These are phyloP conservation scores for Hirundichthys speculiger DNA, from an alignment of 2,113 vertebrate genomes.

Conservation along the genomic window DNA sequence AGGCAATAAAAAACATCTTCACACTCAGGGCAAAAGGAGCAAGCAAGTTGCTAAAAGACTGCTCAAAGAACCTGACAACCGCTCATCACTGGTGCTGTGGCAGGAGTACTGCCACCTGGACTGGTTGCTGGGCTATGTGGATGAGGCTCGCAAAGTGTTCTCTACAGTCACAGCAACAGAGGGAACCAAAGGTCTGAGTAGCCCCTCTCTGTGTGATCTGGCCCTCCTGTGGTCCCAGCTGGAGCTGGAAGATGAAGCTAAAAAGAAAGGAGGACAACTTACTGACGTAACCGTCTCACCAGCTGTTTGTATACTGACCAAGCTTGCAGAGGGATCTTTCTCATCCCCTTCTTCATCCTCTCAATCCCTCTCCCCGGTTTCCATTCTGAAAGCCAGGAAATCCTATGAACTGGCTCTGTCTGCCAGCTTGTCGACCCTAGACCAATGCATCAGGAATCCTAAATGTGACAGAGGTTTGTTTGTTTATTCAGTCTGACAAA, in stretches of 20 bases:
- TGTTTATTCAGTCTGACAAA: neutral
- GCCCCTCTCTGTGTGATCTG: conserved; percentile 83
- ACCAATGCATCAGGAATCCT: conserved; percentile 18
- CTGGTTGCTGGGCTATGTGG: conserved; percentile 91
- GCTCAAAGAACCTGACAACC: conserved; percentile 90
- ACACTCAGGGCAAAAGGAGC: conserved; percentile 89
- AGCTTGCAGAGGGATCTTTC: conserved; percentile 79
- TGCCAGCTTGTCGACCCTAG: conserved; percentile 56
- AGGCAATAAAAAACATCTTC: conserved; percentile 87
- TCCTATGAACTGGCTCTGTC: conserved; percentile 83
- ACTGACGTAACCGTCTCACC: conserved; percentile 68
- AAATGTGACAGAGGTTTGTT: neutral
- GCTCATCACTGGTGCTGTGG: conserved; percentile 88
- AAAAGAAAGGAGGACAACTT: neutral
- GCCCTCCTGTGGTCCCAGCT: conserved; percentile 89
- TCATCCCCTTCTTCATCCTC: conserved; percentile 70
- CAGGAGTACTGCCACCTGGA: conserved; percentile 91
- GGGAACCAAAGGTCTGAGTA: conserved; percentile 74
- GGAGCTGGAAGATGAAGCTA: conserved; percentile 78
- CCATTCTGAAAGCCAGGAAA: conserved; percentile 89
- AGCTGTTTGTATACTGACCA: conserved; percentile 83
- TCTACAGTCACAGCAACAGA: conserved; percentile 81
- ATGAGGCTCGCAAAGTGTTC: conserved; percentile 92
- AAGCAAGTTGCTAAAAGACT: conserved; percentile 90
- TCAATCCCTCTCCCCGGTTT: conserved; percentile 71